Evolutionary conservation across 92 coral and sea anemone genomes (phyloP), one percentile per base, ranked within the genome.

Genomic region (Diadumene lineata): DNA sequence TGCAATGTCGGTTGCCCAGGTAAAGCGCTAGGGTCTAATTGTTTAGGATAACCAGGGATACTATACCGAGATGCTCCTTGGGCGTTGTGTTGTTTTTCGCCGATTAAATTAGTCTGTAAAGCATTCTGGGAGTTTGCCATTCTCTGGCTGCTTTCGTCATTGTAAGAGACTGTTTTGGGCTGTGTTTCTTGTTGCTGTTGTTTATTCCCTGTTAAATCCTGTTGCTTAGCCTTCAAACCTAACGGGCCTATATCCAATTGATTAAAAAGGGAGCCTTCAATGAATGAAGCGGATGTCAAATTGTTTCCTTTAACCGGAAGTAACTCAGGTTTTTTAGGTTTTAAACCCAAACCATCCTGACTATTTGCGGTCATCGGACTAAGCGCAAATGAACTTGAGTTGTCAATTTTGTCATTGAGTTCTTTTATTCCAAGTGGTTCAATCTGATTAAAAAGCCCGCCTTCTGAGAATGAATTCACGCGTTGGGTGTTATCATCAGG

Each of bases 181-280:
- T 65, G 34, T 8, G 34, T 72, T 7, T 72, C 77, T 72, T 72
- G 77, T 34, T 72, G 62, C 53, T 72, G 77, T 56, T 72, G 43
- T 6, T 61, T 72, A 43, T 61, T 72, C 31, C 66, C 46, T 56
- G 56, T 58, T 17, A 26, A 11, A 29, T 72, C 66, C 34, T 56
- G 55, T 17, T 72, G 77, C 33, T 72, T 72, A 0, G 55, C 66
- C 34, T 72, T 72, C 32, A 72, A 22, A 30, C 53, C 13, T 43
- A 72, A 72, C 0, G 77, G 77, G 16, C 19, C 56, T 2, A 57
- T 38, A 13, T 72, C 77, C 1, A 56, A 23, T 15, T 61, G 77
- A 25, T 72, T 72, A 23, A 72, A 72, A 38, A 72, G 64, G 51
- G 77, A 55, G 2, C 77, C 77, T 34, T 72, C 77, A 10, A 72